Evolutionary conservation across 1,140 invertebrate genomes (phyloP), one percentile per base, ranked within the genome.

Genomic region (Planococcus citri): DNA sequence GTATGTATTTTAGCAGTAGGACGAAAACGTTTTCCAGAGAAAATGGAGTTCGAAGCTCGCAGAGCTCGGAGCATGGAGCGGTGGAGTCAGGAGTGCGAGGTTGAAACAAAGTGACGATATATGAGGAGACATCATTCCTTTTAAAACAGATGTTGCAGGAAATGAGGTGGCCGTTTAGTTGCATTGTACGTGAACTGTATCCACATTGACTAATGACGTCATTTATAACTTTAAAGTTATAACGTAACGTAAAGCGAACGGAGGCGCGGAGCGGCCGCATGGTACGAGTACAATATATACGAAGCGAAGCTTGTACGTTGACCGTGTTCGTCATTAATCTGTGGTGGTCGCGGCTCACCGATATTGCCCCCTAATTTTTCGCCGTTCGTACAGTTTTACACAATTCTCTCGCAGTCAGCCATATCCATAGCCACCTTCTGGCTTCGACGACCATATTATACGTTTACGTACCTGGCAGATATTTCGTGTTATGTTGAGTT

Each of bases 91-190:
- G 3, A n/a, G 41, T 17, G 29, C 29, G 29, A 3, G 41, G 41
- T 51, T 51, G 17, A 51, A 51, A 51, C 41, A 51, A 51, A 51
- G 41, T 51, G 41, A 51, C 41, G 41, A 51, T 51, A 51, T 51
- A 51, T 51, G 41, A 51, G 41, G 41, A 51, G 41, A 51, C 41
- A 51, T 51, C 41, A 51, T 51, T 51, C 41, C 41, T 51, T 51
- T 51, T 51, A 51, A 51, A 51, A 51, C 41, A 51, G 41, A 51
- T 51, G 41, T 51, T 51, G 41, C 41, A 51, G 41, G 41, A 51
- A 51, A 51, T 51, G 41, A 51, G 41, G 41, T 51, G 41, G 41
- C 41, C 41, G 41, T 51, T 51, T 51, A 51, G 41, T 51, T 51
- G 41, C 41, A 51, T 20, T 51, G 41, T 51, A 51, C 41, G 41